Evolutionary conservation across 2,888 invertebrate genomes (phyloP), one percentile per base, ranked within the genome.

Genomic region (Andrena minutula): DNA sequence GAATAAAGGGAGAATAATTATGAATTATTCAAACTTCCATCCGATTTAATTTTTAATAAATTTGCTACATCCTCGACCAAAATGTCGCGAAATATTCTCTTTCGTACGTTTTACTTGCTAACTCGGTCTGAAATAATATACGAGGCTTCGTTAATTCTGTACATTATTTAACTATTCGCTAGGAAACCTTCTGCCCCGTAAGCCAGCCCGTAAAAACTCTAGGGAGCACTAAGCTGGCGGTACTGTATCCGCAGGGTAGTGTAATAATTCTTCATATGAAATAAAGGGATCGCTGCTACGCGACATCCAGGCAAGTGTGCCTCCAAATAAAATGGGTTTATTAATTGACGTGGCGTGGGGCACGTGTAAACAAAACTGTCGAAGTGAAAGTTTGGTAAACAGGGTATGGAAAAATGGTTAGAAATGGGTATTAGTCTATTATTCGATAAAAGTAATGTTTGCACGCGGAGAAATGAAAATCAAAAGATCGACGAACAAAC

Each of bases 131-230:
- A 41, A 26, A 75, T 75, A 60, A 66, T 28, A 16, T 26, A 65
- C 7, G 60, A 16, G 53, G 51, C 47, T 68, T 73, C 23, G 72
- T 68, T 80, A 78, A 80, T 79, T 47, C 30, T n/a, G 32, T 61
- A 35, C 26, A 61, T 71, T 79, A 79, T 20, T 77, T 53, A 70
- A 77, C 60, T 70, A 53, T 56, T 41, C 63, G 78, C 56, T 1
- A 32, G 49, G 47, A 79, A 66, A 63, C 56, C 28, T 68, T 20
- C 26, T 35, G 20, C 53, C 28, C 10, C 56, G 66, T 71, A 77
- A 66, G 66, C 49, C 30, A 49, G 30, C 28, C 12, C 49, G 47
- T 61, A 80, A 80, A 78, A 79, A 79, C 80, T 80, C 80, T 4
- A 4, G 80, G 72, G 80, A 80, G 72, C 35, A 49, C 58, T 79